Percentiles rank a stretch among this genome's conserved stretches.
Evolutionary conservation across 2,888 invertebrate genomes (phyloP).

Genomic region (Lasioglossum leucozonium): DNA sequence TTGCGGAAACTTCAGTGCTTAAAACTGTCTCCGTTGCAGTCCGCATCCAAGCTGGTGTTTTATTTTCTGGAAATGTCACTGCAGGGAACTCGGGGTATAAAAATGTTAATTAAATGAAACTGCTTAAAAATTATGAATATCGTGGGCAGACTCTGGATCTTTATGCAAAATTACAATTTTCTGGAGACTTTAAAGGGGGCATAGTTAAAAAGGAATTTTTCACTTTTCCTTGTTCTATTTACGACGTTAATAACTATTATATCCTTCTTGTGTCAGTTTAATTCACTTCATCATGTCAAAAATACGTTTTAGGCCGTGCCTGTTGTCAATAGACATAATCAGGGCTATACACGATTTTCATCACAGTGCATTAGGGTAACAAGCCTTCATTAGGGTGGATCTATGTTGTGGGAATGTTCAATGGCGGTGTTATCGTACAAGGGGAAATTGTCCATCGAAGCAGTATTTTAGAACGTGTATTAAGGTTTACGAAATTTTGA

Average conservation of each 20-base stretch:
- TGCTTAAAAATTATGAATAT: slow-evolving; percentile 7
- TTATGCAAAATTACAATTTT: neutral
- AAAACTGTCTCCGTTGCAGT: neutral
- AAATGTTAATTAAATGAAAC: slow-evolving; percentile 14
- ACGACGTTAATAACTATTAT: neutral
- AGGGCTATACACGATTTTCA: neutral
- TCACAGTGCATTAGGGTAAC: neutral
- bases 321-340: neutral
- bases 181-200: neutral
- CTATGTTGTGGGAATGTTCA: neutral
- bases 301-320: neutral
- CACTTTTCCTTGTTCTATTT: neutral
- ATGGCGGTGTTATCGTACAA: neutral
- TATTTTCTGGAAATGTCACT: slow-evolving; percentile 2
- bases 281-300: neutral
- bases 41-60: neutral
- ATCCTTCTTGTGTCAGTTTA: neutral
- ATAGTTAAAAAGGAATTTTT: neutral
- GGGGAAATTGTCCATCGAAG: neutral
- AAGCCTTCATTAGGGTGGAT: neutral
- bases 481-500: neutral
- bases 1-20: neutral
- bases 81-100: neutral
- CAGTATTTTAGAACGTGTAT: neutral
- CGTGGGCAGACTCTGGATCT: neutral